Evolutionary conservation across 1,140 invertebrate genomes (phyloP).

Genomic region (Euglossa dilemma): DNA sequence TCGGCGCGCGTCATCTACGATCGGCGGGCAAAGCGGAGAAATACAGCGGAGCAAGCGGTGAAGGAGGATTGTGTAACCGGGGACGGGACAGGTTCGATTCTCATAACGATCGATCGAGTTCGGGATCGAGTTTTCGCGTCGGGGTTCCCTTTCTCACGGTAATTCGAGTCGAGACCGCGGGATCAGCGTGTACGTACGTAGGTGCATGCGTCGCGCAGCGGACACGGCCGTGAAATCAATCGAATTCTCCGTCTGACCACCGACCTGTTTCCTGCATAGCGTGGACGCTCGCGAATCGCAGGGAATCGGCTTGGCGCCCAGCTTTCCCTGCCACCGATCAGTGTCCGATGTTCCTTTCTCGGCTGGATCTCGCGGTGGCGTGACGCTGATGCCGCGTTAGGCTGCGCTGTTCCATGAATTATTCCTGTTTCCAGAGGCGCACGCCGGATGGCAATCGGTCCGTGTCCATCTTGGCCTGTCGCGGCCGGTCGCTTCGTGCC

Average conservation of each 20-base stretch:
- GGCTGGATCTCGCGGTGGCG: slow-evolving; percentile 8
- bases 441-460: neutral
- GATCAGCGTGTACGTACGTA: neutral
- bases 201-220: neutral
- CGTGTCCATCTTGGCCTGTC: neutral
- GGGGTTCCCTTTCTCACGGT: slow-evolving; percentile 68
- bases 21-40: too few relatives aligned
- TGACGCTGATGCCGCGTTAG: neutral
- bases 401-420: neutral
- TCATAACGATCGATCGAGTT: slow-evolving; percentile 69
- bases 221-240: slow-evolving; percentile 52
- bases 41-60: too few relatives aligned
- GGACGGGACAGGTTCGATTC: slow-evolving; percentile 56
- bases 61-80: slow-evolving; percentile 60
- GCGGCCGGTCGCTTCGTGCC: too few relatives aligned
- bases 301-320: too few relatives aligned
- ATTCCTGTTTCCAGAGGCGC: neutral
- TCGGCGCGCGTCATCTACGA: neutral
- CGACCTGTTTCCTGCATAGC: neutral
- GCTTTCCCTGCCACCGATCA: neutral
- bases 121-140: slow-evolving; percentile 69
- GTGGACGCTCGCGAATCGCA: too few relatives aligned
- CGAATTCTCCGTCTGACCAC: slow-evolving; percentile 25
- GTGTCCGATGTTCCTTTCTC: slow-evolving; percentile 38
- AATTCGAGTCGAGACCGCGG: slow-evolving; percentile 55